These are phyloP conservation scores for Anthopleura sola DNA, from an alignment of 64 coral and sea anemone genomes.

Conservation along the genomic window DNA sequence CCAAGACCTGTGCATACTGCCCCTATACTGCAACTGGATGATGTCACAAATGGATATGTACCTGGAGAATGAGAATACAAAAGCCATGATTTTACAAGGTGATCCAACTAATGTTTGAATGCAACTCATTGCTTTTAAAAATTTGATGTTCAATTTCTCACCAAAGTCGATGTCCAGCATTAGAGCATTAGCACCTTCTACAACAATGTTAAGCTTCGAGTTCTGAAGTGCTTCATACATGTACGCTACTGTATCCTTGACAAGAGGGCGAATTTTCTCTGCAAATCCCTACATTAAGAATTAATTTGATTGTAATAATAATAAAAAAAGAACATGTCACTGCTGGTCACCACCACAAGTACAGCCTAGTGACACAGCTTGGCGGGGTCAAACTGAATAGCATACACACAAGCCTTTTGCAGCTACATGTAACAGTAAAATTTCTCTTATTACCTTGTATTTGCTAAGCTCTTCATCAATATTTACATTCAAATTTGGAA, in stretches of 20 bases:
- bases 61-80: slow-evolving; percentile 46
- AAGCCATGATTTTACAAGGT: neutral
- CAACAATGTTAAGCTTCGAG: slow-evolving; percentile 63
- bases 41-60: slow-evolving; percentile 96
- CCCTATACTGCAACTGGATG: slow-evolving; percentile 85
- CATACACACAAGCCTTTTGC: neutral
- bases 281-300: slow-evolving; percentile 58
- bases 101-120: neutral
- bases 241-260: slow-evolving; percentile 79
- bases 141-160: slow-evolving; percentile 18
- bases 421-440: neutral
- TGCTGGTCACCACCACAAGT: no score
- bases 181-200: slow-evolving; percentile 88
- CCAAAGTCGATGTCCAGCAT: slow-evolving; percentile 99
- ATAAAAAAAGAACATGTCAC: no score
- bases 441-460: slow-evolving; percentile 61
- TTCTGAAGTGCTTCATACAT: slow-evolving; percentile 83
- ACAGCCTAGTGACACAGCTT: no score
- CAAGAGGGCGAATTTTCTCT: slow-evolving; percentile 75
- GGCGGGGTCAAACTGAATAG: no score
- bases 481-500: slow-evolving; percentile 67
- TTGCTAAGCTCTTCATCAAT: slow-evolving; percentile 70
- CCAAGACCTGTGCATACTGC: slow-evolving; percentile 93
- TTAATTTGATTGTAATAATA: no score
- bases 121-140: no score